phyloP scores from a whole-genome alignment of 2,797 vertebrate species.

The Gymnodraco acuticeps region DNA sequence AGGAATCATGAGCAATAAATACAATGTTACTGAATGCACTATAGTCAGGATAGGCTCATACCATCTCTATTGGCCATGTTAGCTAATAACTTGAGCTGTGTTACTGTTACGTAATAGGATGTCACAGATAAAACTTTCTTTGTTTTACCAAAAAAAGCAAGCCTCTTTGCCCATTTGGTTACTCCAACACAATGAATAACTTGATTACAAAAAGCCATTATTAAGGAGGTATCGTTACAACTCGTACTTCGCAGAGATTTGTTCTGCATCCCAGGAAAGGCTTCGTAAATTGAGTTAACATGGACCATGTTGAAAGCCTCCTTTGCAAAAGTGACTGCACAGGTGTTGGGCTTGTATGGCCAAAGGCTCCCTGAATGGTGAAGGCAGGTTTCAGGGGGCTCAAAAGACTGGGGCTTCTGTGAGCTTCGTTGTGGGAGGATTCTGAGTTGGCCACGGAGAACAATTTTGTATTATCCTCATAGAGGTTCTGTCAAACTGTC shows the following conservation, averaged over 20 bases:
- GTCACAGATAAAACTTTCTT: not conserved
- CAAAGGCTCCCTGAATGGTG: not conserved
- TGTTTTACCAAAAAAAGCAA: not conserved
- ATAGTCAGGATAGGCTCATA: conserved; percentile 1
- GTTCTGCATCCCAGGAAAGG: not conserved
- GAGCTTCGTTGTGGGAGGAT: not conserved
- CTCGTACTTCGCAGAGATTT: not conserved
- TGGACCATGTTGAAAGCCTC: not conserved
- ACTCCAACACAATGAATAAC: not conserved
- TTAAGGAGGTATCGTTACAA: not conserved
- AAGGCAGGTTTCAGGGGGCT: not conserved
- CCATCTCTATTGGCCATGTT: conserved; percentile 14
- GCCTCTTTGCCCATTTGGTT: not conserved
- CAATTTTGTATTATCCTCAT: not conserved
- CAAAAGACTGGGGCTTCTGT: not conserved
- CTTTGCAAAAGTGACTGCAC: not conserved
- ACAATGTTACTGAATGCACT: conserved; percentile 20
- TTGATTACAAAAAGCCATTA: not conserved
- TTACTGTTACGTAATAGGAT: conserved; percentile 3
- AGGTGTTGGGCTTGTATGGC: not conserved
- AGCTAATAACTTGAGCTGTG: not conserved
- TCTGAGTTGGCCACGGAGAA: not conserved
- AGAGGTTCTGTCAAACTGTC: conserved; percentile 22
- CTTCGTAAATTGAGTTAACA: not conserved
- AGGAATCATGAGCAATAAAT: conserved; percentile 13